Conservation (phyloP, 2,797 vertebrate genomes). For the Artibeus jamaicensis region DNA sequence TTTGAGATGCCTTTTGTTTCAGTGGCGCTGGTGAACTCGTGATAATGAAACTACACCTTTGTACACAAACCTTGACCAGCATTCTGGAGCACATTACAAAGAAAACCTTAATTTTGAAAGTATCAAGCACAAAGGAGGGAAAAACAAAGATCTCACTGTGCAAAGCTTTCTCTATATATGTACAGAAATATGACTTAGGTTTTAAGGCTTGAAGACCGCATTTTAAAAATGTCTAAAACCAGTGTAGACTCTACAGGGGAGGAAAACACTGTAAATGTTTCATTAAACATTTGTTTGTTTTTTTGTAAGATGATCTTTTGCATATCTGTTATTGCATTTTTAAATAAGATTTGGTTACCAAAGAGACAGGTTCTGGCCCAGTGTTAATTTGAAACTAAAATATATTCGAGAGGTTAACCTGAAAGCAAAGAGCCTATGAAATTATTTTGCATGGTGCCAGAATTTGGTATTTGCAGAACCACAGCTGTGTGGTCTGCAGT, state of each 20-base stretch:
- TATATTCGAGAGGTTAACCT: constrained; percentile 86
- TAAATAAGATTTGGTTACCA: constrained; percentile 94
- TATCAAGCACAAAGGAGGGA: constrained; percentile 62
- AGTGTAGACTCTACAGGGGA: constrained; percentile 73
- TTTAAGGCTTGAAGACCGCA: constrained; percentile 72
- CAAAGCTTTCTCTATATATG: constrained; percentile 61
- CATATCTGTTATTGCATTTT: constrained; percentile 81
- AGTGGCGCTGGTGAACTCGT: constrained; percentile 64
- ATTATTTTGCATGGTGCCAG: constrained; percentile 70
- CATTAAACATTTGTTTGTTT: constrained; percentile 78
- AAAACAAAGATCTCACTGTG: constrained; percentile 17
- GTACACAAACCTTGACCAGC: constrained; percentile 77
- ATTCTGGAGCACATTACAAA: constrained; percentile 64
- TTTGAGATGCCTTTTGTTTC: constrained; percentile 76
- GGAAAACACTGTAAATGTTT: constrained; percentile 73
- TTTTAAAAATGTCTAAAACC: constrained; percentile 74
- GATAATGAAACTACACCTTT: constrained; percentile 76
- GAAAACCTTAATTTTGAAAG: constrained; percentile 72
- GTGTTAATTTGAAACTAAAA: constrained; percentile 91
- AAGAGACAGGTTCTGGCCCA: constrained; percentile 97
- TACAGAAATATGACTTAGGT: constrained; percentile 60
- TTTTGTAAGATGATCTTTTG: constrained; percentile 78
- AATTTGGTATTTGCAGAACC: constrained; percentile 58
- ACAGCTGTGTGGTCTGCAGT: constrained; percentile 71
- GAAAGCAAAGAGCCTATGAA: constrained; percentile 73